A percentile compares a stretch with the other conserved stretches of the same genome.
Evolutionary conservation across 37 sponge, comb jelly and placozoan species (phyloP).

Genomic region (Oopsacas minuta): DNA sequence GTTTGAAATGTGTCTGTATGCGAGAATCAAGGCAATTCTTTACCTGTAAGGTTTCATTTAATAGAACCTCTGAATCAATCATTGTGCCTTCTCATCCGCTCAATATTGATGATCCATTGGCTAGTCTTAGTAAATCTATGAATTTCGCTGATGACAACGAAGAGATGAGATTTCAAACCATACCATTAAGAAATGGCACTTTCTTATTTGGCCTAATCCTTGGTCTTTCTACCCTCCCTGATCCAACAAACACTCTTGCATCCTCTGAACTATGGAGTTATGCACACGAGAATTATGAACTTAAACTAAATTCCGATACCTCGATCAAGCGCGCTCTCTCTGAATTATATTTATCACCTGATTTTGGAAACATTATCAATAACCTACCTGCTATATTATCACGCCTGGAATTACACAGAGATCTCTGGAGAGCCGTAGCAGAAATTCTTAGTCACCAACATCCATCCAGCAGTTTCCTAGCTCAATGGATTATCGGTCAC

Average conservation of each 20-base stretch:
- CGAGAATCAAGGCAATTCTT: neutral
- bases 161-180: neutral
- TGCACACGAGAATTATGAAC: neutral
- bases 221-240: neutral
- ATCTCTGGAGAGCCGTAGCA: neutral
- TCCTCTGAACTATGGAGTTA: neutral
- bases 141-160: neutral
- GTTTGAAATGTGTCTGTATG: constrained; percentile 15
- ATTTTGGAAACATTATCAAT: neutral
- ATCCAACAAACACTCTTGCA: neutral
- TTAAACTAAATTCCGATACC: neutral
- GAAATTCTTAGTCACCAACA: constrained; percentile 7
- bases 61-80: neutral
- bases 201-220: neutral
- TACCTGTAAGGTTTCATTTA: neutral
- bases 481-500: neutral
- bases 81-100: neutral
- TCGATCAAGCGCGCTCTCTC: neutral
- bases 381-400: neutral
- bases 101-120: neutral
- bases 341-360: neutral
- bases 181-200: neutral
- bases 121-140: neutral
- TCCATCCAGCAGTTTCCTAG: constrained; percentile 15
- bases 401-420: neutral